Evolutionary conservation across 2,888 invertebrate species (phyloP), one percentile per base, ranked within the genome.

Genomic region (Lepidochrysops patricia): DNA sequence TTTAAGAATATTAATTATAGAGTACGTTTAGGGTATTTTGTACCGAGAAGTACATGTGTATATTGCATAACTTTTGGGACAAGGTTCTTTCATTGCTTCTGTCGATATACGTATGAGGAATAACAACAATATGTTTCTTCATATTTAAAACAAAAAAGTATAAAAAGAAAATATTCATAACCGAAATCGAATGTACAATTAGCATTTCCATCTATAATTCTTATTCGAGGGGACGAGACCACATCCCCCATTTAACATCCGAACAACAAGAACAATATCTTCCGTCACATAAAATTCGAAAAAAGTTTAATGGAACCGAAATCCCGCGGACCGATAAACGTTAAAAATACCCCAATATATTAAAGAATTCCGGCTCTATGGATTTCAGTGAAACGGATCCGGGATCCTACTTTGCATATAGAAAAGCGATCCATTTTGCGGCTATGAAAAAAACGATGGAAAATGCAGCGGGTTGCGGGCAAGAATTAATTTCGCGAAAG

Each of bases 401-500:
- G 58, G 67, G 67, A 62, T 62, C 65, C 63, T 65, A 72, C 72
- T 82, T 84, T 81, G 80, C 82, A 84, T 84, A 86, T 82, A 83
- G 81, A 79, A 82, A 82, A 81, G 77, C 78, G 69, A 81, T 79
- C 60, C 62, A 57, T 72, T 76, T 70, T 64, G 65, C 67, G 65
- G 66, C 69, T 70, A 54, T 32, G 54, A 54, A 68, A 68, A 65
- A 67, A 65, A 66, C 67, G 68, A 68, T 69, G 68, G 70, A 69
- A 69, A 85, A 79, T 84, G 84, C 84, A 84, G 77, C 76, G 80
- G 80, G 75, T 78, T 79, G 80, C 75, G 79, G 70, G 68, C 74
- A 80, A 80, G 83, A 85, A 82, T 86, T 85, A 87, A 87, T 87
- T 85, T 84, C 74, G 85, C 80, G 85, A 80, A 81, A 84, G 79